Evolutionary conservation across 2,797 vertebrate species (phyloP).

Genomic region (Phyllotis vaccarum): DNA sequence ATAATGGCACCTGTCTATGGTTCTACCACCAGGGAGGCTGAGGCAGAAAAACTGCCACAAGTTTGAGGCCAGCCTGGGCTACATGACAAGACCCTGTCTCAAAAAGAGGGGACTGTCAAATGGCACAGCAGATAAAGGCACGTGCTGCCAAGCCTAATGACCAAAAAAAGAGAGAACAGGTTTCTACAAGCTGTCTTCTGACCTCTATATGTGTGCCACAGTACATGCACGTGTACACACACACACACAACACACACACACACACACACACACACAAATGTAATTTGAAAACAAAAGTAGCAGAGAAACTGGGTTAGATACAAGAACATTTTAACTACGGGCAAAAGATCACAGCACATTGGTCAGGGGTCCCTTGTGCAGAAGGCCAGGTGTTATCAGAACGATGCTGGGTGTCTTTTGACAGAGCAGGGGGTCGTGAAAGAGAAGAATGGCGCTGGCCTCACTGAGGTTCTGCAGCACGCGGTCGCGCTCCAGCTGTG

Average conservation of each 20-base stretch:
- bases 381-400: background rate
- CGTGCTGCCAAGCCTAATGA: background rate
- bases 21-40: background rate
- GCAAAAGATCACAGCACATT: background rate
- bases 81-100: background rate
- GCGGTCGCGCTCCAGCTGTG: conserved; percentile 96
- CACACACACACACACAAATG: background rate
- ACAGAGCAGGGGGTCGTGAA: rapidly evolving
- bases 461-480: conserved; percentile 99
- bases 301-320: background rate
- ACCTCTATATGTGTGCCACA: background rate
- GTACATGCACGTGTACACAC: too few species aligned
- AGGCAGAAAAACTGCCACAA: background rate
- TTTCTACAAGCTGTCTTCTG: background rate
- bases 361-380: background rate
- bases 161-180: background rate
- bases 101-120: background rate
- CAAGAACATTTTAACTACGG: background rate
- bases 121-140: background rate
- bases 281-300: background rate
- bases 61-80: background rate
- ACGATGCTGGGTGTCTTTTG: background rate
- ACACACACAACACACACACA: too few species aligned
- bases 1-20: background rate
- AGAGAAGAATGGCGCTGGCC: conserved; percentile 14